These are phyloP conservation scores for Tricholaema leucomelas DNA, from an alignment of 2,113 vertebrate species.

Conservation along the genomic window DNA sequence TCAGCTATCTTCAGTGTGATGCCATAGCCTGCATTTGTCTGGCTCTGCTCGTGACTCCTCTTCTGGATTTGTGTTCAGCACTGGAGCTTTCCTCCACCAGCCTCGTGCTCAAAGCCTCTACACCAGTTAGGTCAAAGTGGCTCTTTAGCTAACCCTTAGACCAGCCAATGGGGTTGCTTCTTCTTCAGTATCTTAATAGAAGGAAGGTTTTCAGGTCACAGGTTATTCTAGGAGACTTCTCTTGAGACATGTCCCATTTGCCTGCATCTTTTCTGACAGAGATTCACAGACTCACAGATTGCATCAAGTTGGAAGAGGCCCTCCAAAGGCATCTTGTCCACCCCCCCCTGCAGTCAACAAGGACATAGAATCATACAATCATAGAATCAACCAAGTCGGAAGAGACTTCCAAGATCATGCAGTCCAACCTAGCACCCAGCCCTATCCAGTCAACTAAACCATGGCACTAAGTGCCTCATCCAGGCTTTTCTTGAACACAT, in stretches of 20 bases:
- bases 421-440: too few relatives aligned
- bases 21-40: neutral
- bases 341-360: too few relatives aligned
- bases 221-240: neutral
- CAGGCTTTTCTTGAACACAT: too few relatives aligned
- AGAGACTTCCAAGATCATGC: too few relatives aligned
- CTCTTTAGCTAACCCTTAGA: neutral
- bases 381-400: too few relatives aligned
- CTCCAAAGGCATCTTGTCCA: too few relatives aligned
- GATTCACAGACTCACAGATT: neutral
- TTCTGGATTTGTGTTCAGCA: neutral
- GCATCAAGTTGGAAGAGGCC: too few relatives aligned
- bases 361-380: too few relatives aligned
- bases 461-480: too few relatives aligned
- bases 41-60: fast-evolving
- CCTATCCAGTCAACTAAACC: too few relatives aligned
- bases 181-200: neutral
- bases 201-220: neutral
- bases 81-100: neutral
- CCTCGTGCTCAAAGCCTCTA: neutral
- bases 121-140: neutral
- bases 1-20: neutral
- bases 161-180: neutral
- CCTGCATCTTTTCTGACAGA: neutral
- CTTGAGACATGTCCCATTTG: neutral